Evolutionary conservation across 2,797 vertebrate species (phyloP), one percentile per base, ranked within the genome.

Genomic region (Rhinoraja longicauda): DNA sequence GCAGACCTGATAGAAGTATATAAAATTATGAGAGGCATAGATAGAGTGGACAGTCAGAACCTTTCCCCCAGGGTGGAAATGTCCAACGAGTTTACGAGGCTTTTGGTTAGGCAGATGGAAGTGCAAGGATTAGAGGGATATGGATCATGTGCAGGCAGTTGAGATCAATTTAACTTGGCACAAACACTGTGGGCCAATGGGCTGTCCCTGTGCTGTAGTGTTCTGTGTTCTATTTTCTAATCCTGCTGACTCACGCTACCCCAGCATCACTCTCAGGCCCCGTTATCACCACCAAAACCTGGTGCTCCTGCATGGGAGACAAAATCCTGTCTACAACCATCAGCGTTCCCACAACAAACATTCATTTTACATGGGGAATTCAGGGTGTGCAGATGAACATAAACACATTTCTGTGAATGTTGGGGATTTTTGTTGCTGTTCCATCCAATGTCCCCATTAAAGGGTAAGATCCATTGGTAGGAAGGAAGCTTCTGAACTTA

Each of bases 401-500:
- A 32, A 32, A 36, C 17, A 62, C 1, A 88, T 94, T 90, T 93
- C 95, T 93, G 94, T 93, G 95, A 95, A 94, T 95, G 95, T n/a
- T n/a, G n/a, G 93, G 95, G 94, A 4, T 84, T 84, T 88, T 82
- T 53, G 21, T 26, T 84, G 8, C n/a, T 94, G 96, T 93, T 94
- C 94, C 94, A 95, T 95, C 94, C 93, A 95, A 95, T 94, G 94
- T 1, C 32, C 67, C n/a, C 2, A 8, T 8, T 17, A 1, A 39
- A 21, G 67, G 17, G 86, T 24, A 94, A 94, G 93, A 94, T 96
- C 94, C 95, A 96, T 95, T 96, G 94, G 93, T 95, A 96, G 95
- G 94, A 95, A 96, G 95, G 94, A 95, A 96, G 96, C 94, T 95
- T 95, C 94, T 94, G 95, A 96, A 98, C 98, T 99, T 98, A 98